A percentile compares a stretch with the other conserved stretches of the same genome.
Evolutionary conservation across 2,113 vertebrate genomes (phyloP).

Genomic region (Catharus bicknelli): DNA sequence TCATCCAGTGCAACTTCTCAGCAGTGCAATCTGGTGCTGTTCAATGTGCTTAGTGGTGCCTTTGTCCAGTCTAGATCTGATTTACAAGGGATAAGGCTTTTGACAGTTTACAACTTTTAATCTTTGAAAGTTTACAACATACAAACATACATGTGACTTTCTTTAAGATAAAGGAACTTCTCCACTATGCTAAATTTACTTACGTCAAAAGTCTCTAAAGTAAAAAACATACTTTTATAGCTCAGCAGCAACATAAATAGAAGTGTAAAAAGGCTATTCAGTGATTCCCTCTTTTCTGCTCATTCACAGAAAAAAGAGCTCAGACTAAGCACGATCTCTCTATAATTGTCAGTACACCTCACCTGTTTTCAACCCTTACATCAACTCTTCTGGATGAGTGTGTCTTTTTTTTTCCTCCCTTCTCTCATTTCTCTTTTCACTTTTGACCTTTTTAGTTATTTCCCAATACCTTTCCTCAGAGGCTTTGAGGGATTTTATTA

Average conservation of each 20-base stretch:
- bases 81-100: not conserved
- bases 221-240: not conserved
- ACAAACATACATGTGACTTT: not conserved
- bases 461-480: not conserved
- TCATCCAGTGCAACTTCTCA: not conserved
- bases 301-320: not conserved
- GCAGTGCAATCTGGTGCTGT: not conserved
- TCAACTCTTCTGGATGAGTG: not conserved
- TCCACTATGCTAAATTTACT: not conserved
- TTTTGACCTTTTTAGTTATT: not conserved
- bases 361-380: not conserved
- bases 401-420: not conserved
- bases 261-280: not conserved
- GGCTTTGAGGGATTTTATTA: not conserved
- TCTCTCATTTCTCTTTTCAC: not conserved
- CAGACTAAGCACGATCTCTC: not conserved
- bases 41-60: not conserved
- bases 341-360: not conserved
- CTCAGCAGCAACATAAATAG: not conserved
- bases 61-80: not conserved
- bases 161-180: not conserved
- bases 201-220: not conserved
- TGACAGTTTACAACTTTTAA: not conserved
- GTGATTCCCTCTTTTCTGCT: not conserved
- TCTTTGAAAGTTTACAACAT: not conserved